Evolutionary conservation across 2,888 invertebrate genomes (phyloP).

Genomic region (Heliconius ethilla): DNA sequence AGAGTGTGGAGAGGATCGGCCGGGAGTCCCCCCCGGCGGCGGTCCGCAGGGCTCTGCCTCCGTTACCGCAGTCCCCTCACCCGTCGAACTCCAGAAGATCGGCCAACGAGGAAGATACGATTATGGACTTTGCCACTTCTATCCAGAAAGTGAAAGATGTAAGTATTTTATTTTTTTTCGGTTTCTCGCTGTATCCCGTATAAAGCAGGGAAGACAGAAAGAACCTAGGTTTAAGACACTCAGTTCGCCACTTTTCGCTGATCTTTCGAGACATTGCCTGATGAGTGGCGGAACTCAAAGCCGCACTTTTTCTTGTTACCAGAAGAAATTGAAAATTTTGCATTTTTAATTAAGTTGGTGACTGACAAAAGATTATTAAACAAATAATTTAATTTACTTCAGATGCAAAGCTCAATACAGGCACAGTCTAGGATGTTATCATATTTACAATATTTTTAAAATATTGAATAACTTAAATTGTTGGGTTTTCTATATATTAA

Average conservation of each 20-base stretch:
- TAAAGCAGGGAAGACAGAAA: not conserved
- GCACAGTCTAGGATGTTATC: not conserved
- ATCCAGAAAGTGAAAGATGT: conserved; percentile 97
- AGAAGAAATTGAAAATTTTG: no score
- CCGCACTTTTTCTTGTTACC: no score
- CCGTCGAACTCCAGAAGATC: conserved; percentile 54
- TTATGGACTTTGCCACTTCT: conserved; percentile 93
- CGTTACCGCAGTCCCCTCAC: conserved; percentile 63
- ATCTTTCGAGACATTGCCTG: no score
- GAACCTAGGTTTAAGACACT: not conserved
- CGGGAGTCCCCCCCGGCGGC: conserved; percentile 68
- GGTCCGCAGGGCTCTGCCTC: conserved; percentile 72
- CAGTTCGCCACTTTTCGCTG: not conserved
- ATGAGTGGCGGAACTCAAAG: no score
- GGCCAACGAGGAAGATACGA: conserved; percentile 75
- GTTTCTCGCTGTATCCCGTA: not conserved
- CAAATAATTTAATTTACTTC: not conserved
- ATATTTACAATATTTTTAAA: not conserved
- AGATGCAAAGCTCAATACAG: not conserved
- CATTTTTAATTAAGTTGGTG: not conserved
- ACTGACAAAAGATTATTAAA: not conserved
- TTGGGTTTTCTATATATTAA: not conserved
- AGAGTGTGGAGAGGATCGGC: conserved; percentile 60
- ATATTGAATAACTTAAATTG: not conserved
- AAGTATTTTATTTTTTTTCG: conserved; percentile 66